Evolutionary conservation across 35 echinoderm and acorn worm genomes (phyloP).

Genomic region (Heliocidaris tuberculata): DNA sequence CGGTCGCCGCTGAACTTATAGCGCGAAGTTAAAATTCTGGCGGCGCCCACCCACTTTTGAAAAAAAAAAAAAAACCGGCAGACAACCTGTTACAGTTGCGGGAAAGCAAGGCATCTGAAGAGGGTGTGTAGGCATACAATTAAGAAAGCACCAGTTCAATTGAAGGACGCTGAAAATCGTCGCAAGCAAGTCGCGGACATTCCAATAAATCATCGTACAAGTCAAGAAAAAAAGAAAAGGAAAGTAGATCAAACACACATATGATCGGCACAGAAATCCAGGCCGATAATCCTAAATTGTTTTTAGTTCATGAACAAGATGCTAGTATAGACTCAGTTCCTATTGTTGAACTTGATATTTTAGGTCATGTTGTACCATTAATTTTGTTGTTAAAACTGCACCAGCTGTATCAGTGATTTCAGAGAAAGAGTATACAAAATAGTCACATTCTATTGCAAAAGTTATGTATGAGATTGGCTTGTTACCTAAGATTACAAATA

Average conservation of each 20-base stretch:
- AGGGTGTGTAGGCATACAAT: background rate
- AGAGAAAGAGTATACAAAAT: slow-evolving; percentile 38
- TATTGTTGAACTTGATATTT: slow-evolving; percentile 6
- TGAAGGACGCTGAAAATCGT: background rate
- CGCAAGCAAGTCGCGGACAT: background rate
- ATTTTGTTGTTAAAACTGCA: slow-evolving; percentile 42
- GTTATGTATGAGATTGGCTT: slow-evolving; percentile 26
- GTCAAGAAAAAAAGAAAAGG: slow-evolving; percentile 19
- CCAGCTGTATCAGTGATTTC: slow-evolving; percentile 20
- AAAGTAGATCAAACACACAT: slow-evolving; percentile 10
- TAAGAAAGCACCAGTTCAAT: background rate
- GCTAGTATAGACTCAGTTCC: background rate
- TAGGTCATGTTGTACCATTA: slow-evolving; percentile 32
- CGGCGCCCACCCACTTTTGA: background rate
- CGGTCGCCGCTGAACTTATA: too few relatives aligned
- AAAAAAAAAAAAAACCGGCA: too few relatives aligned
- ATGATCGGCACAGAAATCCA: slow-evolving; percentile 12
- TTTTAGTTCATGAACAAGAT: background rate
- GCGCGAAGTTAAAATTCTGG: too few relatives aligned
- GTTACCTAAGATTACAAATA: slow-evolving; percentile 12
- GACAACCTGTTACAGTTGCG: background rate
- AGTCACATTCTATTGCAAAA: slow-evolving; percentile 22
- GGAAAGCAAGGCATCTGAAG: slow-evolving; percentile 41
- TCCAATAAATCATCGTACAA: background rate
- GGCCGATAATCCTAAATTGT: slow-evolving; percentile 22